Percentiles rank a stretch among this genome's conserved stretches.
Evolutionary conservation across 2,888 invertebrate genomes (phyloP).

Genomic region (Dynastes hyllus): DNA sequence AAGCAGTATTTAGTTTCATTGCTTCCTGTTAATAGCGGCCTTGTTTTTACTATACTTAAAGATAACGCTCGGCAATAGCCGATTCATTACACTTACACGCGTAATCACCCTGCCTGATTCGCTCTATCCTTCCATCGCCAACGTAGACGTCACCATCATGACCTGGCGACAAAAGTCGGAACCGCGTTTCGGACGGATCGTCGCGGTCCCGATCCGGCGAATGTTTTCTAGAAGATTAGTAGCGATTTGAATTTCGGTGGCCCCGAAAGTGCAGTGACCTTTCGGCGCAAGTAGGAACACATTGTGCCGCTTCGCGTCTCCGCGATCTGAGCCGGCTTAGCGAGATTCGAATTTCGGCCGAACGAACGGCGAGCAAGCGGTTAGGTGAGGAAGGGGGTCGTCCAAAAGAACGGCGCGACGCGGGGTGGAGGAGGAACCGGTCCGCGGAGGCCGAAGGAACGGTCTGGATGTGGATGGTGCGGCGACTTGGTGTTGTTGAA

Average conservation of each 20-base stretch:
- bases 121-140: constrained; percentile 2
- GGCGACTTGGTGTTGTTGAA: too few species aligned
- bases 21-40: too few species aligned
- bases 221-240: constrained; percentile 63
- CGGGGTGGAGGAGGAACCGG: constrained; percentile 24
- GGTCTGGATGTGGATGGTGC: constrained; percentile 29
- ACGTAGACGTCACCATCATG: neutral
- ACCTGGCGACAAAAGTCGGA: constrained; percentile 42
- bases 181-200: constrained; percentile 18
- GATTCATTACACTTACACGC: neutral
- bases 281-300: constrained; percentile 70
- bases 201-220: constrained; percentile 51
- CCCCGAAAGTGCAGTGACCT: constrained; percentile 69
- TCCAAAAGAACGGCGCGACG: constrained; percentile 10
- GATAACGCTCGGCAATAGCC: neutral
- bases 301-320: constrained; percentile 67
- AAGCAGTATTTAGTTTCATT: too few species aligned
- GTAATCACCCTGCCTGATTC: neutral
- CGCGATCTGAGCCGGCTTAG: constrained; percentile 61
- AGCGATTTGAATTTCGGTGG: constrained; percentile 67
- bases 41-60: too few species aligned
- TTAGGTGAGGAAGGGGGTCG: constrained; percentile 33
- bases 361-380: constrained; percentile 50
- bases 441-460: constrained; percentile 25
- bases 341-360: constrained; percentile 59